Evolutionary conservation across 1,140 invertebrate genomes (phyloP), one percentile per base, ranked within the genome.

Genomic region (Temnothorax curvispinosus): DNA sequence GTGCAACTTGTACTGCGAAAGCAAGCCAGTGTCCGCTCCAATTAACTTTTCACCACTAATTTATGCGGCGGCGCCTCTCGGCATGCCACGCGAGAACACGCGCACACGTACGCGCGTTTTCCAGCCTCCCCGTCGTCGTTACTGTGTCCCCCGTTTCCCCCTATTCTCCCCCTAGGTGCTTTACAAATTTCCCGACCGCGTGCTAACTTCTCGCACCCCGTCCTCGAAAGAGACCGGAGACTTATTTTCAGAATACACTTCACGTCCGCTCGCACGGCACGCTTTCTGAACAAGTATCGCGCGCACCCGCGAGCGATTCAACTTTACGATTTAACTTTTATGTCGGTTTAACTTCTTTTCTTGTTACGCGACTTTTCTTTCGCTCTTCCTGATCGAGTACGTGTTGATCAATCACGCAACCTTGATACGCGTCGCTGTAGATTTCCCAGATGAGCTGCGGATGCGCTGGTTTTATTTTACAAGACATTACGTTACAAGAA

Each of bases 1-100:
- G 84, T 87, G 92, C 89, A 92, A 93, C 92, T 93, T 93, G 92
- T 92, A 93, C 65, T 91, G 91, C 78, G 88, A 91, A 91, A 88
- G 88, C 92, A 88, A 91, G 88, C 92, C 88, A 91, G 82, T 93
- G 93, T 93, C 92, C 91, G 92, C 91, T 92, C 93, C 93, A 93
- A 93, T 93, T 93, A 93, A 93, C 93, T 93, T 93, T 93, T 93
- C 93, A 90, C 92, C 92, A 91, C 93, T 93, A 93, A 93, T 93
- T 93, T 93, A 93, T 93, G 91, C 92, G 88, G 67, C 85, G 81
- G 87, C 81, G 80, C 69, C 86, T 88, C 90, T 92, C 81, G 71
- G 76, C 82, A 52, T 75, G 58, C 71, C 76, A 81, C 85, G 78
- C 44, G 82, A 80, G 64, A 72, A 85, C 87, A 58, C 60, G 44